Evolutionary conservation across 2,797 vertebrate species (phyloP).

Genomic region (Rhynchotus rufescens): DNA sequence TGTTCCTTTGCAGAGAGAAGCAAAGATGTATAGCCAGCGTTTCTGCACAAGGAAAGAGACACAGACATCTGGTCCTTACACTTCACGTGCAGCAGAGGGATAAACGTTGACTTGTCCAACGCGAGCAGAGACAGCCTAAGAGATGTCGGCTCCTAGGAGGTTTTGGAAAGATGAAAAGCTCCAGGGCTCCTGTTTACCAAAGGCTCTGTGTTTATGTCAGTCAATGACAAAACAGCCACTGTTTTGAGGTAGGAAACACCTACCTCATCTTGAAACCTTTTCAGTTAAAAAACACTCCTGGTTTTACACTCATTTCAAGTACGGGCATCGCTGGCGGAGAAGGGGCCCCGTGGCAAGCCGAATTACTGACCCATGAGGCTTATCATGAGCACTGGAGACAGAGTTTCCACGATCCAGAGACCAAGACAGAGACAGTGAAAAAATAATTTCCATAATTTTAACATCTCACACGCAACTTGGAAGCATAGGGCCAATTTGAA

Average conservation of each 20-base stretch:
- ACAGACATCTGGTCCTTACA: background rate
- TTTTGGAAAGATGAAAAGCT: background rate
- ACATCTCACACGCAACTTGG: background rate
- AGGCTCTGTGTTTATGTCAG: background rate
- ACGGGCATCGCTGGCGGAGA: background rate
- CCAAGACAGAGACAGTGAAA: background rate
- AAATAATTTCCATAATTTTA: background rate
- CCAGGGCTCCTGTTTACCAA: background rate
- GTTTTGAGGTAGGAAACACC: background rate
- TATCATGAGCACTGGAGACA: background rate
- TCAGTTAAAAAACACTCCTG: background rate
- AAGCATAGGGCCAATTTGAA: background rate
- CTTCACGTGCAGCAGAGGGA: background rate
- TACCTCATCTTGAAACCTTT: background rate
- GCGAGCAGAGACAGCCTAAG: background rate
- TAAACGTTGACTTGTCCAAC: background rate
- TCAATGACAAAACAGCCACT: background rate
- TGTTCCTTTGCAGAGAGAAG: background rate
- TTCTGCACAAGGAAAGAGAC: background rate
- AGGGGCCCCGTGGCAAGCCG: no score
- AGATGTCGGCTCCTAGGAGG: accelerated
- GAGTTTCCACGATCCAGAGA: background rate
- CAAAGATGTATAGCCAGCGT: accelerated
- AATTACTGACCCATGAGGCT: background rate
- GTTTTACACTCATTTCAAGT: background rate